These are phyloP conservation scores for Avahi laniger DNA, from an alignment of 2,797 vertebrate genomes.

Conservation along the genomic window DNA sequence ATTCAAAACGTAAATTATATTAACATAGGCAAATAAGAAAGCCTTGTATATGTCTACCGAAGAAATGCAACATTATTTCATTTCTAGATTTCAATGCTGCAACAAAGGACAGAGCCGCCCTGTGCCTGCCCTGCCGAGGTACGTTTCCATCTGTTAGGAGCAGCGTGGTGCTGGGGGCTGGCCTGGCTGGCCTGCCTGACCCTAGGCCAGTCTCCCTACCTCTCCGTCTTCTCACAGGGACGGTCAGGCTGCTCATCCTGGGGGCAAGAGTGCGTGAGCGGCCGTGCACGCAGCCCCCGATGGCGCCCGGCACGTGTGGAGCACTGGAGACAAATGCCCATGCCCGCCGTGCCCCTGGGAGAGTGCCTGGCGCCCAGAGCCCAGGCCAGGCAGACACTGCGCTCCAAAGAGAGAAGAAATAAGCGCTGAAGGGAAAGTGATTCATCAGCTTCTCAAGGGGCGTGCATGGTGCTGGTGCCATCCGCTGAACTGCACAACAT, in stretches of 20 bases:
- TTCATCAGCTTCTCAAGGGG: rapidly evolving
- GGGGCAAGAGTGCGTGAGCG: no score
- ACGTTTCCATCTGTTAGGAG: background rate
- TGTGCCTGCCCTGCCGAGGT: rapidly evolving
- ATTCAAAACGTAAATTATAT: background rate
- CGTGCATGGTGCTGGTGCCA: rapidly evolving
- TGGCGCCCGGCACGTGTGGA: rapidly evolving
- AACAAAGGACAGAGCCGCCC: rapidly evolving
- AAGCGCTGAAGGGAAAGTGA: rapidly evolving
- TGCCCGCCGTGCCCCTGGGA: rapidly evolving
- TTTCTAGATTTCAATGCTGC: rapidly evolving
- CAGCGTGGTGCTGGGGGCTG: rapidly evolving
- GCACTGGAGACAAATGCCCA: rapidly evolving
- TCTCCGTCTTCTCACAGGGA: background rate
- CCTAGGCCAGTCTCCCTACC: rapidly evolving
- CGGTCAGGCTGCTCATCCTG: rapidly evolving
- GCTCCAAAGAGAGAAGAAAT: rapidly evolving
- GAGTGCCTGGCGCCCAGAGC: no score
- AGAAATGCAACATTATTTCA: rapidly evolving
- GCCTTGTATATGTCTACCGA: rapidly evolving
- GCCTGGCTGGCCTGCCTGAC: background rate
- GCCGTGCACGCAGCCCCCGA: rapidly evolving
- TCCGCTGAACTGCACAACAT: rapidly evolving
- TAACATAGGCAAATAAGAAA: background rate
- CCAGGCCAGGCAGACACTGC: rapidly evolving